phyloP scores from a whole-genome alignment of 1,140 invertebrate genomes.

The Pristionchus pacificus region DNA sequence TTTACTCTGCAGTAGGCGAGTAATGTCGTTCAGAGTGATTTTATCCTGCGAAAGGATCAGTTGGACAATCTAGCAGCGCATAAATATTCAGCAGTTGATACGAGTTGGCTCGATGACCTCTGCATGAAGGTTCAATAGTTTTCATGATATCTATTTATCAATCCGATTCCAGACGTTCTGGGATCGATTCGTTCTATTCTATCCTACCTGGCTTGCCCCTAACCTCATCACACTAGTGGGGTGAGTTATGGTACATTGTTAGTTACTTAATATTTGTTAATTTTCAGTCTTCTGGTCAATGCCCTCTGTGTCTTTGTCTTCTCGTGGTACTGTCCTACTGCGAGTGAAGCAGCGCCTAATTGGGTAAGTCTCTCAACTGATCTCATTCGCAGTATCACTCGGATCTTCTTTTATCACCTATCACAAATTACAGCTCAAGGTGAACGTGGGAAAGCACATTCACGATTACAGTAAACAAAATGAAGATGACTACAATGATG shows the following conservation, averaged over 20 bases:
- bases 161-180: slow-evolving; percentile 72
- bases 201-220: slow-evolving; percentile 89
- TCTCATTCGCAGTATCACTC: background rate
- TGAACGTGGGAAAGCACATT: too few relatives aligned
- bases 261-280: background rate
- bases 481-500: too few relatives aligned
- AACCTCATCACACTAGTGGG: slow-evolving; percentile 92
- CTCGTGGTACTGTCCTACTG: slow-evolving; percentile 75
- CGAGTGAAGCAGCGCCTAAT: slow-evolving; percentile 49
- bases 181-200: slow-evolving; percentile 85
- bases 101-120: slow-evolving; percentile 45
- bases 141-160: background rate
- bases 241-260: background rate
- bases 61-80: slow-evolving; percentile 82
- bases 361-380: too few relatives aligned
- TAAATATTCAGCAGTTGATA: slow-evolving; percentile 77
- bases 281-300: slow-evolving; percentile 76
- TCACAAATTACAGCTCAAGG: slow-evolving; percentile 63
- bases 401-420: slow-evolving; percentile 58
- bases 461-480: too few relatives aligned
- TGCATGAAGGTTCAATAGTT: slow-evolving; percentile 45
- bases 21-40: slow-evolving; percentile 36
- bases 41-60: slow-evolving; percentile 60
- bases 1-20: too few relatives aligned
- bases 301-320: slow-evolving; percentile 84